Evolutionary conservation across 2,113 vertebrate species (phyloP).

Genomic region (Carassius gibelio): DNA sequence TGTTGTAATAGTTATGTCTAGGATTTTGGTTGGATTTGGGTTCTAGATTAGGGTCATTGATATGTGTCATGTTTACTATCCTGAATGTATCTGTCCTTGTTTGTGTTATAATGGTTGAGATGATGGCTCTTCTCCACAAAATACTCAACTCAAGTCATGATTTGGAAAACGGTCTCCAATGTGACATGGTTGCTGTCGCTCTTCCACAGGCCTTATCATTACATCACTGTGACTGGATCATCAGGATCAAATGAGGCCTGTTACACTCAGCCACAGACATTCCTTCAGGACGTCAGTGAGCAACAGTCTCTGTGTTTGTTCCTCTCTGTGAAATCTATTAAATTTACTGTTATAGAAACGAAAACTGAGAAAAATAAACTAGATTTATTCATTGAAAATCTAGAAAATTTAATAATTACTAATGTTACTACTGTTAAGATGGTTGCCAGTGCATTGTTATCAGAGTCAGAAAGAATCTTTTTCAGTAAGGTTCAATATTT

Average conservation of each 20-base stretch:
- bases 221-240: conserved; percentile 65
- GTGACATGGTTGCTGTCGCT: conserved; percentile 52
- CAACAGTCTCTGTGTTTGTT: neutral
- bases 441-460: too few species aligned
- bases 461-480: too few species aligned
- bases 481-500: too few species aligned
- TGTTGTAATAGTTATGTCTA: too few species aligned
- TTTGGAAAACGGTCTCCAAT: conserved; percentile 59
- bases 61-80: neutral
- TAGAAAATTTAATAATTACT: neutral
- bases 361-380: neutral
- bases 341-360: neutral
- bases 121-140: conserved; percentile 39
- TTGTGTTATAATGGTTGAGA: neutral
- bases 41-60: too few species aligned
- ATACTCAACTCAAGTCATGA: conserved; percentile 22
- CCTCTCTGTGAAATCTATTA: conserved; percentile 29
- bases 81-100: conserved; percentile 12
- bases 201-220: conserved; percentile 46
- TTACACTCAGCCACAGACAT: conserved; percentile 62
- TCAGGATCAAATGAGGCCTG: conserved; percentile 74
- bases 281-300: conserved; percentile 64
- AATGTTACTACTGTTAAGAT: too few species aligned
- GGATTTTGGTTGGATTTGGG: too few species aligned
- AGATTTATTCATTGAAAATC: neutral